A percentile compares a stretch with the other conserved stretches of the same genome.
These are phyloP conservation scores for Hyperoplus immaculatus DNA, from an alignment of 2,797 vertebrate genomes.

Conservation along the genomic window DNA sequence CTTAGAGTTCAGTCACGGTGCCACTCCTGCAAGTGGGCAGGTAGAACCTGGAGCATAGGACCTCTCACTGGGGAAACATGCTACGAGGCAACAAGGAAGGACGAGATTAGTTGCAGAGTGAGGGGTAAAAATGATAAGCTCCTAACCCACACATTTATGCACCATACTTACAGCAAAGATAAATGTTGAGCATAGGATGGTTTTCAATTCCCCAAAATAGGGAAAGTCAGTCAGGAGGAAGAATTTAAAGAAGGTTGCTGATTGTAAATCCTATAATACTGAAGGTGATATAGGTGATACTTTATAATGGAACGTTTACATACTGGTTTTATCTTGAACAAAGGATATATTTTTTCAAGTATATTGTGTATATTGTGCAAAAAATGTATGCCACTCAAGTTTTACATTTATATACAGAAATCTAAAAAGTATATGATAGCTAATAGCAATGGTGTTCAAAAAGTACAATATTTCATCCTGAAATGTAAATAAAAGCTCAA, in stretches of 20 bases:
- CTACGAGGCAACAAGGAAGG: constrained; percentile 18
- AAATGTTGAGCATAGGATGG: constrained; percentile 44
- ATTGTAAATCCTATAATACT: not conserved
- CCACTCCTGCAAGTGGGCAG: constrained; percentile 52
- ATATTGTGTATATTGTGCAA: too few species aligned
- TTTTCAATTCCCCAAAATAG: constrained; percentile 47
- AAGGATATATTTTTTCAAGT: not conserved
- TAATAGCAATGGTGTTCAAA: not conserved
- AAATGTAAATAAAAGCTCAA: not conserved
- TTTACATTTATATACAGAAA: not conserved
- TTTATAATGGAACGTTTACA: constrained; percentile 9
- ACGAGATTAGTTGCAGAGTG: constrained; percentile 24
- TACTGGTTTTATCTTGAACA: too few species aligned
- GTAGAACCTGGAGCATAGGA: constrained; percentile 25
- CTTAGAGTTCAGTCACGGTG: constrained; percentile 51
- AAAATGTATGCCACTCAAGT: too few species aligned
- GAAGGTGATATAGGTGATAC: not conserved
- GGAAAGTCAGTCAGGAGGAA: constrained; percentile 20
- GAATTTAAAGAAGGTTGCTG: constrained; percentile 13
- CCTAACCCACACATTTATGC: constrained; percentile 54
- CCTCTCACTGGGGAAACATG: constrained; percentile 16
- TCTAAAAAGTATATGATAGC: not conserved
- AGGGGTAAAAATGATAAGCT: constrained; percentile 39
- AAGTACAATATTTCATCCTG: not conserved
- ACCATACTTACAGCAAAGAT: constrained; percentile 31